Evolutionary conservation across 2,888 invertebrate species (phyloP).

Genomic region (Timandra comae): DNA sequence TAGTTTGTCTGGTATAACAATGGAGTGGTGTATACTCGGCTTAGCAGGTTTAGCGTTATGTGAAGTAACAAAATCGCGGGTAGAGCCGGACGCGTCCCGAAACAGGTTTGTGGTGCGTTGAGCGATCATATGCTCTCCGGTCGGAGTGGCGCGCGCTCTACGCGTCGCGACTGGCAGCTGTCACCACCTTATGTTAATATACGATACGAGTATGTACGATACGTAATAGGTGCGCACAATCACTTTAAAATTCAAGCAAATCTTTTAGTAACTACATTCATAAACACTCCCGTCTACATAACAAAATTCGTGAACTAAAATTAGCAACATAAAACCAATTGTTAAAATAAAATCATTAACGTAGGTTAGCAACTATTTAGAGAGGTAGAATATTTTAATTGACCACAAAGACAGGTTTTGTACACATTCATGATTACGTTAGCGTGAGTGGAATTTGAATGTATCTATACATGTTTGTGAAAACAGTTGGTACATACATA

Average conservation of each 20-base stretch:
- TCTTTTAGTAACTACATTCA: too few relatives aligned
- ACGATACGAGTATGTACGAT: too few relatives aligned
- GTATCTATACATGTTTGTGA: slow-evolving; percentile 7
- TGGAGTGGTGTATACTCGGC: slow-evolving; percentile 37
- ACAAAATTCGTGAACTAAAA: not conserved
- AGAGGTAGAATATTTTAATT: slow-evolving; percentile 23
- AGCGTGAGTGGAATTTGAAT: slow-evolving; percentile 10
- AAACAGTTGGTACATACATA: slow-evolving; percentile 1
- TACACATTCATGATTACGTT: slow-evolving; percentile 19
- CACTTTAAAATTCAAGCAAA: too few relatives aligned
- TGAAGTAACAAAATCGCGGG: slow-evolving; percentile 45
- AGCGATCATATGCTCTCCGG: slow-evolving; percentile 26
- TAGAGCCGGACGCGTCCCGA: slow-evolving; percentile 35
- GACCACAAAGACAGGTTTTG: slow-evolving; percentile 24
- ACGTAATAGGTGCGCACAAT: too few relatives aligned
- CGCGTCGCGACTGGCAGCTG: slow-evolving; percentile 41
- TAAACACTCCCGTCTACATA: too few relatives aligned
- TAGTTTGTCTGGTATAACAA: slow-evolving; percentile 65
- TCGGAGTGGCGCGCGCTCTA: slow-evolving; percentile 16
- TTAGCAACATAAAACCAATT: slow-evolving; percentile 3
- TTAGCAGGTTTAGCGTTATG: slow-evolving; percentile 49
- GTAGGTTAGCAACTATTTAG: slow-evolving; percentile 6
- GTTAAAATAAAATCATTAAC: slow-evolving; percentile 1
- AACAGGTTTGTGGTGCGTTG: slow-evolving; percentile 61
- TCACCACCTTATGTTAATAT: slow-evolving; percentile 25